Evolutionary conservation across 2,797 vertebrate genomes (phyloP).

Genomic region (Bucorvus abyssinicus): DNA sequence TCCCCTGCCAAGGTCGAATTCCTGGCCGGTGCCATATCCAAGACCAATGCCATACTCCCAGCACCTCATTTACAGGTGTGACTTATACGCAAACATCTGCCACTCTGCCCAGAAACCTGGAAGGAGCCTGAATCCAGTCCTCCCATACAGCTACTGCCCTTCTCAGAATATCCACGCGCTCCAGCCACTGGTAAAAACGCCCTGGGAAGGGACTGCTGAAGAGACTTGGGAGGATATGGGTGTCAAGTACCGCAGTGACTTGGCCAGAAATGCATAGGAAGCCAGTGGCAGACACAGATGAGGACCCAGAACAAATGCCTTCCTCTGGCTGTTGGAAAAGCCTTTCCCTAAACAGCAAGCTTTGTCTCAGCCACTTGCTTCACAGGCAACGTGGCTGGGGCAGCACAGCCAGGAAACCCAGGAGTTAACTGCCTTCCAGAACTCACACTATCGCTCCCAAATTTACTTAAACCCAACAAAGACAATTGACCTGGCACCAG

Average conservation of each 20-base stretch:
- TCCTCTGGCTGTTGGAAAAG: conserved; percentile 2
- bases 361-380: background rate
- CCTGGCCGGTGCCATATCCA: background rate
- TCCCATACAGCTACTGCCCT: background rate
- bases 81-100: background rate
- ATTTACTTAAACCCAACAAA: background rate
- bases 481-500: background rate
- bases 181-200: background rate
- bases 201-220: background rate
- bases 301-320: background rate
- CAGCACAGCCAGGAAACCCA: background rate
- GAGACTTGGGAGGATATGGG: background rate
- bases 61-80: conserved; percentile 17
- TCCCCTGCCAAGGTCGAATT: conserved; percentile 20
- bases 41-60: background rate
- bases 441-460: background rate
- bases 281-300: background rate
- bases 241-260: background rate
- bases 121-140: background rate
- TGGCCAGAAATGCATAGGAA: background rate
- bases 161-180: background rate
- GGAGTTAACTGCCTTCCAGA: background rate
- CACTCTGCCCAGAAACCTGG: background rate
- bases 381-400: background rate
- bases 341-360: background rate